Conservation (phyloP, 2,113 vertebrate genomes). For the Tachuris rubrigastra region DNA sequence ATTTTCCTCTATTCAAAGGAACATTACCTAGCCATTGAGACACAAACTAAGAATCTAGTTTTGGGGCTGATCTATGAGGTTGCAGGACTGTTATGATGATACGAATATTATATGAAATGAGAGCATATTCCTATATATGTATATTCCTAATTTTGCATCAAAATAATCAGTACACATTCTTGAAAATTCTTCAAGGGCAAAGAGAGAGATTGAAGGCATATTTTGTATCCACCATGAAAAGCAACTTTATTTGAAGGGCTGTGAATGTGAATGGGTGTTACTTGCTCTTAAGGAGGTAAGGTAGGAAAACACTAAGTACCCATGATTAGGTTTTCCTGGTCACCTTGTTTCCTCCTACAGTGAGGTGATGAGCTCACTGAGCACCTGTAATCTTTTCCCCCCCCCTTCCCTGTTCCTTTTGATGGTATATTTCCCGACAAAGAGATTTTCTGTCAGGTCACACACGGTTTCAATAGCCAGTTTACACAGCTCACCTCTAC, state of each 20-base stretch:
- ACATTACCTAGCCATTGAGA: background rate
- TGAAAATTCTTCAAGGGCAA: background rate
- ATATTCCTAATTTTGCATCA: background rate
- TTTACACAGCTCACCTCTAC: background rate
- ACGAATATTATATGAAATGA: background rate
- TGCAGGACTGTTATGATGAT: background rate
- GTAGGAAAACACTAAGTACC: background rate
- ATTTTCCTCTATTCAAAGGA: background rate
- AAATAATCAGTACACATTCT: background rate
- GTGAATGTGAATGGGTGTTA: background rate
- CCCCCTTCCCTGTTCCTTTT: background rate
- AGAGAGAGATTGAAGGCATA: background rate
- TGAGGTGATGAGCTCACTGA: background rate
- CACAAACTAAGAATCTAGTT: background rate
- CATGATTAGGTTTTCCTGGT: background rate
- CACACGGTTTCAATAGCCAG: background rate
- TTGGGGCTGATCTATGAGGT: background rate
- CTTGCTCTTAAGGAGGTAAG: background rate
- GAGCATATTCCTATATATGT: background rate
- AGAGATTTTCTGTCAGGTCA: background rate
- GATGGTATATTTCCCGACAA: background rate
- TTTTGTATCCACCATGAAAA: background rate
- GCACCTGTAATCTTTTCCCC: background rate
- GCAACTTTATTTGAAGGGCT: background rate
- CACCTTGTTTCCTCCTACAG: background rate